Base-by-base conservation (phyloP, 2,113 vertebrate species). In the Atrichornis clamosus region DNA sequence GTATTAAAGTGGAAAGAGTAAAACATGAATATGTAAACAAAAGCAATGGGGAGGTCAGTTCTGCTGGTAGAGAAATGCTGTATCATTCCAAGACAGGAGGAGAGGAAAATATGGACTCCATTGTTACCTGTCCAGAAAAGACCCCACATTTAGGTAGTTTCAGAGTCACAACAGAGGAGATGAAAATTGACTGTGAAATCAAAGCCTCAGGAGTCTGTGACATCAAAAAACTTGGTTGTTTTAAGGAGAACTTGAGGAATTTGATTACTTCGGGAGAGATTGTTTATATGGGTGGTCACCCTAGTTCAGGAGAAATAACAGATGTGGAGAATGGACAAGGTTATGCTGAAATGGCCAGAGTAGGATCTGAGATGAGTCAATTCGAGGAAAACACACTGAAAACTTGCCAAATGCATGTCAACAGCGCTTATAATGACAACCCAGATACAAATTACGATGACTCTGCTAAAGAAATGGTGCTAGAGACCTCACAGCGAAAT, bases 301-400 rank as follows among this genome's bases (percentile, higher is more conserved):
- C 96, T 33, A 98, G 97, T 95, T 96, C 96, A 39, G 92, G 96
- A 84, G 97, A 98, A 89, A 67, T 98, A 78, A 93, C 75, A 12
- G 87, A 97, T 94, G 93, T 98, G 93, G 97, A 96, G 95, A 98
- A 98, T 87, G 97, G 94, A 49, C 97, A 97, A 74, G 95, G 90
- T 94, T 96, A 82, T 59, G 58, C 80, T 64, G 98, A 98, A 87
- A 65, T 87, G 90, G 91, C 86, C 21, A 89, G 84, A 93, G 60
- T 97, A 70, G 98, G 97, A 95, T 30, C 89, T 86, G 98, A 98
- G 49, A 56, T 83, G 27, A 96, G 46, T 87, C 96, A 84, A 0
- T 97, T 98, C 67, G 98, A 97, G 95, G 97, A 97, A 86, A 98
- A 97, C 94, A 95, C 97, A 16, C 92, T 98, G 72, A 98, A 98